Conservation (phyloP, 2,797 vertebrate species). For the Tenualosa thibaudeaui region DNA sequence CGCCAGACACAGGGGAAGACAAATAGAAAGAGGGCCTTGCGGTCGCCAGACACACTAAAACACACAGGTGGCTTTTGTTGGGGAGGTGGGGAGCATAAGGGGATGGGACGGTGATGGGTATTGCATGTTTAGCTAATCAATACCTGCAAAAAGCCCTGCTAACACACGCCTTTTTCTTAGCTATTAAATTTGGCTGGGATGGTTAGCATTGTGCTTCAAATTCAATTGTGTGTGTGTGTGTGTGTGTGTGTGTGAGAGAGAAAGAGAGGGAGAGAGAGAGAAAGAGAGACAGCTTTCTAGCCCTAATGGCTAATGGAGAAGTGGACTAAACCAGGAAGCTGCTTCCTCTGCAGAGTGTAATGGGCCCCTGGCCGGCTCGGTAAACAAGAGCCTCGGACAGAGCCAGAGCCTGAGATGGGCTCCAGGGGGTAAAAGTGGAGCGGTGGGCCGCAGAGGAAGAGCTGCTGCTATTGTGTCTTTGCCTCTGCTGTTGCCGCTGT, state of each 20-base stretch:
- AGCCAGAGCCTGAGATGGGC: not conserved
- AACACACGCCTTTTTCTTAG: not conserved
- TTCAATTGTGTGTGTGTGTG: not conserved
- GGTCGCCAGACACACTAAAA: slow-evolving; percentile 66
- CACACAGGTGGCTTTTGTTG: slow-evolving; percentile 63
- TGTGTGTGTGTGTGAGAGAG: too few relatives aligned
- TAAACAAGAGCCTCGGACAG: not conserved
- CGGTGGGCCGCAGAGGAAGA: not conserved
- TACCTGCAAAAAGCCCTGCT: slow-evolving; percentile 4
- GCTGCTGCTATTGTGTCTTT: not conserved
- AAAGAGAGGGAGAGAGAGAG: too few relatives aligned
- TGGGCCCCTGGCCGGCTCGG: not conserved
- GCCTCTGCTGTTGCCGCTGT: not conserved
- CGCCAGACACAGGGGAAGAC: slow-evolving; percentile 57
- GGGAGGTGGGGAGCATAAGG: not conserved
- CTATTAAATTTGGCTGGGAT: not conserved
- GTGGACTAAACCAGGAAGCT: not conserved
- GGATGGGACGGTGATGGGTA: not conserved
- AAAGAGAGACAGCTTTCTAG: not conserved
- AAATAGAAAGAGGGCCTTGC: slow-evolving; percentile 50
- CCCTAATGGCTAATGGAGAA: not conserved
- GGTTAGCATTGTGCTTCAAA: slow-evolving; percentile 2
- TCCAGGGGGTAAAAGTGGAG: not conserved
- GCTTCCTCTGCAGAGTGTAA: not conserved
- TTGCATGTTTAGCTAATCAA: slow-evolving; percentile 1